Conservation (phyloP, 2,797 vertebrate species). For the Tympanoctomys barrerae region DNA sequence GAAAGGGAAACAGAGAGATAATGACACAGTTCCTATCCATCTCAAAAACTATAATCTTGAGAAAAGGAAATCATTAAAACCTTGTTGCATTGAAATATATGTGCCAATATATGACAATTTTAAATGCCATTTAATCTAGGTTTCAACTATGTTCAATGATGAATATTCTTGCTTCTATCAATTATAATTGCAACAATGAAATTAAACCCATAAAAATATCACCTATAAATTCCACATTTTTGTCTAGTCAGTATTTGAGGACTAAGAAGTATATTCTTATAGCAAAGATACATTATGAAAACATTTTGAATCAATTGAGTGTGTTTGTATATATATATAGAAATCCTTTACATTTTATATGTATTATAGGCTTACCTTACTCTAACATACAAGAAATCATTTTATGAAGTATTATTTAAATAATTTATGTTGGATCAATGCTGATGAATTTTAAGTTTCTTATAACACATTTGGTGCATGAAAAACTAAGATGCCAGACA, state of each 20-base stretch:
- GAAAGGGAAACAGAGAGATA: conserved; percentile 65
- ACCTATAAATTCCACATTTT: neutral
- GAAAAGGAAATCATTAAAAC: conserved; percentile 69
- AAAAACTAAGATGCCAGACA: neutral
- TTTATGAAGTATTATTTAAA: conserved; percentile 3
- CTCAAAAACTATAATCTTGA: conserved; percentile 67
- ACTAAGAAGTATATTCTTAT: neutral
- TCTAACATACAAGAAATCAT: neutral
- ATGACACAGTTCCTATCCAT: conserved; percentile 35
- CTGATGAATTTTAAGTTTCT: neutral
- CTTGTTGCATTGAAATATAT: neutral
- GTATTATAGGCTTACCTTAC: neutral
- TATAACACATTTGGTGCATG: neutral
- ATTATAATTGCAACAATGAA: neutral
- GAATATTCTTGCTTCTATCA: neutral
- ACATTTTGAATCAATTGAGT: neutral
- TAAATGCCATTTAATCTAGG: neutral
- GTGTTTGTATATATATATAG: neutral
- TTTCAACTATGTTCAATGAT: neutral
- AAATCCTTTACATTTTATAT: neutral
- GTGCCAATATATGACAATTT: neutral
- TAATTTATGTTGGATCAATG: neutral
- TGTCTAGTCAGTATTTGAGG: neutral
- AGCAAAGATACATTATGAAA: neutral
- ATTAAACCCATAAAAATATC: neutral